Evolutionary conservation across 2,888 invertebrate species (phyloP), one percentile per base, ranked within the genome.

Genomic region (Cephalotes varians): DNA sequence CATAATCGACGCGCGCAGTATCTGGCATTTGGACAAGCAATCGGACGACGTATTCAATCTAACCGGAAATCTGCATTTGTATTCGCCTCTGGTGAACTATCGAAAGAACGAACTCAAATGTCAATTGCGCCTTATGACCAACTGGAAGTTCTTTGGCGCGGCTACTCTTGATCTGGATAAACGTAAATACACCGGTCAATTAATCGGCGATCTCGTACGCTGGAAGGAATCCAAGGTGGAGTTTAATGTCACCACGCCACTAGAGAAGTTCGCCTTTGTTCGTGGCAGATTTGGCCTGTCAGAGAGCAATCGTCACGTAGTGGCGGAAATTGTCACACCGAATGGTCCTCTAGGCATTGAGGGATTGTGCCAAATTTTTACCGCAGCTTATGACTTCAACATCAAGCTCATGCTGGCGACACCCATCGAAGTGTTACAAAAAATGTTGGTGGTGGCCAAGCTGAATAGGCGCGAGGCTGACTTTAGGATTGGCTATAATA

Each of bases 401-500:
- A 94, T 97, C 0, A 97, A 96, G 89, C 95, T 98, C 0, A 96
- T 97, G 90, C 93, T 98, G 0, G 97, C 97, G 0, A 96, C 98
- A 0, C 97, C 98, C 0, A 95, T 98, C 85, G 97, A 97, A 79
- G 96, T 96, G 82, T 94, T 98, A 34, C 96, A 96, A 89, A 96
- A 96, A 91, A 95, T 97, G 0, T 95, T 97, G 80, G 64, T 97
- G 5, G 95, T 97, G 1, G 97, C 96, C 0, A 97, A 97, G 93
- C 94, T 97, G 18, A 96, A 96, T 79, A 94, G 95, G 0, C 96
- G 97, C 90, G 96, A 96, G 92, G 95, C 97, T 34, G 97, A 98
- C 91, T 96, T 98, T 93, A 95, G 97, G 79, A 95, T 97, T 31
- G 97, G 97, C 28, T 98, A 97, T 96, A 97, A 98, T 88, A 96